A percentile compares a stretch with the other conserved stretches of the same genome.
phyloP scores from a whole-genome alignment of 2,113 vertebrate genomes.

The Tragulus kanchil region DNA sequence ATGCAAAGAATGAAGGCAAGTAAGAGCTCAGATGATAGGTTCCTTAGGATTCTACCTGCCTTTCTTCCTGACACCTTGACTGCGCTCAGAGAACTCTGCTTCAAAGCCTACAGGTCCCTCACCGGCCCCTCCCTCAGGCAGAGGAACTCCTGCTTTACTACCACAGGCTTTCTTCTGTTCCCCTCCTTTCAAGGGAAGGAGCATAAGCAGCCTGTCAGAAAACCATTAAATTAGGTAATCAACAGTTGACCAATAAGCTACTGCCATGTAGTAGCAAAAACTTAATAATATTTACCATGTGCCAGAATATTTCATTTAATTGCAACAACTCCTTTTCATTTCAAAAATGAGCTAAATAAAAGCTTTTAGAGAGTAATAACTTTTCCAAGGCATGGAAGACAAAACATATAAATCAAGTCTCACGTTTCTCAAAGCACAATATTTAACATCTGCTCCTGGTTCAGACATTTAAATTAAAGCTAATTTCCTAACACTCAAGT shows the following conservation, averaged over 20 bases:
- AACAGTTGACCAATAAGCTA: not conserved
- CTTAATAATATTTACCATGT: not conserved
- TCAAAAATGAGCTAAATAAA: conserved; percentile 31
- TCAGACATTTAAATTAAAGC: conserved; percentile 54
- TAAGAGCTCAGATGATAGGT: not conserved
- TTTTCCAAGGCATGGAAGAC: not conserved
- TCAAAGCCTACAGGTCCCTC: not conserved
- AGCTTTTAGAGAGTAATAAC: not conserved
- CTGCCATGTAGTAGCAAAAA: not conserved
- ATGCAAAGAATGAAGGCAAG: not conserved
- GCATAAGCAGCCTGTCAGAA: not conserved
- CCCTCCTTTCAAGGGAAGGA: conserved; percentile 5
- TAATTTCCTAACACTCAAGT: conserved; percentile 38
- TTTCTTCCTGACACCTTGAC: not conserved
- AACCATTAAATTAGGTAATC: not conserved
- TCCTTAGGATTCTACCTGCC: not conserved
- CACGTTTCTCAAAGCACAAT: conserved; percentile 75
- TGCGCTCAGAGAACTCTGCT: not conserved
- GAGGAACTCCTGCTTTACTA: not conserved
- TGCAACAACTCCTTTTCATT: conserved; percentile 6
- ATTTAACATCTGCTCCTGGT: conserved; percentile 36
- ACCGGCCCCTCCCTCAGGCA: not conserved
- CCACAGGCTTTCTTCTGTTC: not conserved
- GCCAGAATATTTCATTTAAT: conserved; percentile 20
- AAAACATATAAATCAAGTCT: conserved; percentile 85